Percentiles rank a stretch among this genome's conserved stretches.
Conservation (phyloP, 2,113 vertebrate genomes). For the Xenopus borealis region DNA sequence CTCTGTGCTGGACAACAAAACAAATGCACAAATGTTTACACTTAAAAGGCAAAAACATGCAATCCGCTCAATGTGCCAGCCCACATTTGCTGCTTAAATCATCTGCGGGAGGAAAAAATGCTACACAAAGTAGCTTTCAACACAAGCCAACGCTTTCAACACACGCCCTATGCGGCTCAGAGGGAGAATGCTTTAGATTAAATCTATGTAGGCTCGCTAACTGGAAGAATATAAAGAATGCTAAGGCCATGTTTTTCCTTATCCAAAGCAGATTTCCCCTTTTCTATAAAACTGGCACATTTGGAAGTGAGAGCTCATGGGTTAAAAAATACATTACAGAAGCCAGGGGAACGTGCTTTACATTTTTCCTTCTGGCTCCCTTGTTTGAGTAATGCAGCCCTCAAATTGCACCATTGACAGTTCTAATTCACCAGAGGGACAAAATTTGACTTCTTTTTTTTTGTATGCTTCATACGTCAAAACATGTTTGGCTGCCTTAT, state of each 20-base stretch:
- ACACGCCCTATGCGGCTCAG: slow-evolving; percentile 6
- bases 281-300: background rate
- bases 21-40: too few species aligned
- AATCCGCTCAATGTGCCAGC: background rate
- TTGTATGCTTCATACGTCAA: too few species aligned
- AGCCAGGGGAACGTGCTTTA: too few species aligned
- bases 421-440: too few species aligned
- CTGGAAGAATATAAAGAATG: slow-evolving; percentile 28
- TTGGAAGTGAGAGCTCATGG: too few species aligned
- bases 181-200: slow-evolving; percentile 33
- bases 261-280: slow-evolving; percentile 31
- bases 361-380: too few species aligned
- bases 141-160: slow-evolving; percentile 9
- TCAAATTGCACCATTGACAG: too few species aligned
- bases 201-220: slow-evolving; percentile 18
- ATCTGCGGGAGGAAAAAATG: slow-evolving; percentile 26
- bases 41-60: too few species aligned
- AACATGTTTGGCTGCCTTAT: too few species aligned
- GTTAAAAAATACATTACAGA: too few species aligned
- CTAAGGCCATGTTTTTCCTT: slow-evolving; percentile 34
- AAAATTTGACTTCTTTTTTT: too few species aligned
- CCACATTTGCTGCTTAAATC: slow-evolving; percentile 43
- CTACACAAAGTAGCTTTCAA: slow-evolving; percentile 48
- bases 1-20: slow-evolving; percentile 18
- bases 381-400: too few species aligned